phyloP scores from a whole-genome alignment of 1,140 invertebrate species.

The Anastrepha ludens region DNA sequence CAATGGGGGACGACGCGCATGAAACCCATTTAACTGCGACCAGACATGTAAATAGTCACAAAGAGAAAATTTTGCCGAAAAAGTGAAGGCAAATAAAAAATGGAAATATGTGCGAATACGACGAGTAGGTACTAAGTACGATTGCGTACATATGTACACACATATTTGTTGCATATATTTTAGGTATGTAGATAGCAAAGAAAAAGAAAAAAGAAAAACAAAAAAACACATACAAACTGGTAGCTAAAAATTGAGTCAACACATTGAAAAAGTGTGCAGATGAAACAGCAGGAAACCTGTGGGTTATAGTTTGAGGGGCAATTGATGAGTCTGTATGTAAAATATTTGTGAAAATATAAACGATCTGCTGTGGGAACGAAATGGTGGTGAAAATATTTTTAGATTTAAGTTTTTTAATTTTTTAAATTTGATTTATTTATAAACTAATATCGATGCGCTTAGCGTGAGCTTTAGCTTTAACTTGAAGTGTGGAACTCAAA shows the following conservation, averaged over 20 bases:
- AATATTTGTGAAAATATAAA: no score
- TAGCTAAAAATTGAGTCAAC: conserved; percentile 26
- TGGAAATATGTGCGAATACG: neutral
- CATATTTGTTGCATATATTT: neutral
- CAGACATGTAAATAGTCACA: neutral
- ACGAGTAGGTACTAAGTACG: neutral
- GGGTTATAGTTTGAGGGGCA: neutral
- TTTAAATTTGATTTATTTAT: no score
- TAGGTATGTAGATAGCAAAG: neutral
- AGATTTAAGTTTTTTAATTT: no score
- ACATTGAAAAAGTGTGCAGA: neutral
- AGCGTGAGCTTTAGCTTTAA: no score
- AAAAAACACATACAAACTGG: neutral
- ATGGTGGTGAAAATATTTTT: no score
- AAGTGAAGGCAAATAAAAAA: neutral
- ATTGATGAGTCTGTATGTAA: neutral
- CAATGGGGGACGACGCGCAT: neutral
- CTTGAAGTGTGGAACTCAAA: no score
- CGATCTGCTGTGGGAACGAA: no score
- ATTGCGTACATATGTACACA: neutral
- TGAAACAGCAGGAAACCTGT: neutral
- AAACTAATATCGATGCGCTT: no score
- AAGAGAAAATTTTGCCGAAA: conserved; percentile 1
- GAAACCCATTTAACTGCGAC: conserved; percentile 15
- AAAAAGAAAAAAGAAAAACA: neutral